Percentiles rank a stretch among this genome's conserved stretches.
phyloP scores from a whole-genome alignment of 2,888 invertebrate species.

The Zele albiditarsus region DNA sequence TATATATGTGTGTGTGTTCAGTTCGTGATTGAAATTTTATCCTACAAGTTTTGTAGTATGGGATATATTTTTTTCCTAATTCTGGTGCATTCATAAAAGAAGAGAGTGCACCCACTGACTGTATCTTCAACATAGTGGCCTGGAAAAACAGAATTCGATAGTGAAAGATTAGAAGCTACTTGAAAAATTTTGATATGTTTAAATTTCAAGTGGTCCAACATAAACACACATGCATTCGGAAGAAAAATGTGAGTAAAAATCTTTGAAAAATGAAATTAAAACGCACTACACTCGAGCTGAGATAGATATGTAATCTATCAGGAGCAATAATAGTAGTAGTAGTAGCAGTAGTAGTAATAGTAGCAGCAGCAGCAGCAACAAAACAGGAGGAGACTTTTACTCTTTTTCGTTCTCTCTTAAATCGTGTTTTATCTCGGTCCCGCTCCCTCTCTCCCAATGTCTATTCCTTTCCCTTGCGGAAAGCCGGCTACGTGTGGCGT shows the following conservation, averaged over 20 bases:
- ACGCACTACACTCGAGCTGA: neutral
- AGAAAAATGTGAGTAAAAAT: neutral
- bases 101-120: no score
- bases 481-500: neutral
- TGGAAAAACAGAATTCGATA: slow-evolving; percentile 5
- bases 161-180: neutral
- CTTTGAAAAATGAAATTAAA: neutral
- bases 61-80: slow-evolving; percentile 11
- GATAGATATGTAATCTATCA: neutral
- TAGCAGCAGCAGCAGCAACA: neutral
- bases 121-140: neutral
- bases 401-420: neutral
- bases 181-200: neutral
- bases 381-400: neutral
- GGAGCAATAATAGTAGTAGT: neutral
- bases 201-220: neutral
- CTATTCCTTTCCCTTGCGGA: slow-evolving; percentile 4
- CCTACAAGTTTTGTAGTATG: slow-evolving; percentile 24
- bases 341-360: neutral
- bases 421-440: neutral
- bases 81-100: no score
- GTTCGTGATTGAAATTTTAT: slow-evolving; percentile 59
- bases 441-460: neutral
- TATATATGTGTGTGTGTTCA: neutral
- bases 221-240: neutral